Conservation (phyloP, 2,113 vertebrate species). For the Lepus europaeus region DNA sequence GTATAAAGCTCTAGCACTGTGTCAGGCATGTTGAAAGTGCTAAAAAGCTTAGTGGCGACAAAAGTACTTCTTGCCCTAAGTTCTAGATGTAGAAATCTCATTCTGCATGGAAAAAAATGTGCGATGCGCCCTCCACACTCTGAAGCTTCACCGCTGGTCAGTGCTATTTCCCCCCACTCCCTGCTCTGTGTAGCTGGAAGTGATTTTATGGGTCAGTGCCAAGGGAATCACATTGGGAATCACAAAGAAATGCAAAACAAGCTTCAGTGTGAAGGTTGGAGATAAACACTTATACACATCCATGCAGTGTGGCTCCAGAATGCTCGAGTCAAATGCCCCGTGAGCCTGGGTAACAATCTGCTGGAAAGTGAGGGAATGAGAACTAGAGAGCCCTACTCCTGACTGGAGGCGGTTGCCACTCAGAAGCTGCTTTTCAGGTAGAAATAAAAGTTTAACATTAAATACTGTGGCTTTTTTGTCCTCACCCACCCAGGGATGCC, state of each 20-base stretch:
- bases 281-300: not conserved
- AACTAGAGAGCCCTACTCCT: not conserved
- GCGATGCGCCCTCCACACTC: not conserved
- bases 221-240: not conserved
- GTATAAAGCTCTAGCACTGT: not conserved
- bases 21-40: not conserved
- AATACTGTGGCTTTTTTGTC: not conserved
- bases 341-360: not conserved
- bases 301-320: not conserved
- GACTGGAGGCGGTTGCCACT: not conserved
- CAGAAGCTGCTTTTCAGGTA: not conserved
- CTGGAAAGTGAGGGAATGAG: not conserved
- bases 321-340: not conserved
- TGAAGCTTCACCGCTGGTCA: not conserved
- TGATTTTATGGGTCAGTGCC: constrained; percentile 33
- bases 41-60: not conserved
- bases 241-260: not conserved
- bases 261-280: not conserved
- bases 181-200: not conserved
- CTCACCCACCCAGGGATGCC: not conserved
- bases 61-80: not conserved
- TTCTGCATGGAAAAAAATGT: not conserved
- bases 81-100: not conserved
- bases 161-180: not conserved
- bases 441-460: not conserved